A percentile compares a stretch with the other conserved stretches of the same genome.
These are phyloP conservation scores for Tyria jacobaeae DNA, from an alignment of 2,888 invertebrate genomes.

Conservation along the genomic window DNA sequence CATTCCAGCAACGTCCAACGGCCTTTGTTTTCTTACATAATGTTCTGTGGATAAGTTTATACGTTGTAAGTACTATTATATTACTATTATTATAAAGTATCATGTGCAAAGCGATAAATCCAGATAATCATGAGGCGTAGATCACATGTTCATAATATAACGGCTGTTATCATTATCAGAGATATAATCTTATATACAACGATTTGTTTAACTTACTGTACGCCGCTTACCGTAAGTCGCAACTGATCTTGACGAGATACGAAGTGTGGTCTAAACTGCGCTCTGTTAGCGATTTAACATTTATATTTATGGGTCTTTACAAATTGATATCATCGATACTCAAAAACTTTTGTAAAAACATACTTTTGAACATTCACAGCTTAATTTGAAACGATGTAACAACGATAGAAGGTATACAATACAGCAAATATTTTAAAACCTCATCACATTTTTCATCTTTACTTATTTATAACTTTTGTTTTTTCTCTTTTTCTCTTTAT, in stretches of 20 bases:
- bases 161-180: constrained; percentile 41
- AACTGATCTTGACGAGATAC: constrained; percentile 60
- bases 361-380: too few species aligned
- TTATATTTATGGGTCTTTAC: too few species aligned
- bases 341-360: too few species aligned
- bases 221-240: constrained; percentile 64
- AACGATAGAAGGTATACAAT: too few species aligned
- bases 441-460: too few species aligned
- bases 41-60: background rate
- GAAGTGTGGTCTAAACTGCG: constrained; percentile 22
- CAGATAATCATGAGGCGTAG: constrained; percentile 19
- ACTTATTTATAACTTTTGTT: too few species aligned
- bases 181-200: constrained; percentile 40
- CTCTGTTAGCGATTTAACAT: constrained; percentile 26
- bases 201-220: constrained; percentile 63
- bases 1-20: background rate
- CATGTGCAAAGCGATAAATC: constrained; percentile 12
- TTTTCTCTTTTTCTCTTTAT: too few species aligned
- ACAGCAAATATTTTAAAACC: too few species aligned
- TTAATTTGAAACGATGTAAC: too few species aligned
- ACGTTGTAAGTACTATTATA: too few species aligned
- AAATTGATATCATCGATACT: too few species aligned
- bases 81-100: background rate
- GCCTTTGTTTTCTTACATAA: background rate
- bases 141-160: constrained; percentile 42